Evolutionary conservation across 2,888 invertebrate genomes (phyloP), one percentile per base, ranked within the genome.

Genomic region (Dexiosoma caninum): DNA sequence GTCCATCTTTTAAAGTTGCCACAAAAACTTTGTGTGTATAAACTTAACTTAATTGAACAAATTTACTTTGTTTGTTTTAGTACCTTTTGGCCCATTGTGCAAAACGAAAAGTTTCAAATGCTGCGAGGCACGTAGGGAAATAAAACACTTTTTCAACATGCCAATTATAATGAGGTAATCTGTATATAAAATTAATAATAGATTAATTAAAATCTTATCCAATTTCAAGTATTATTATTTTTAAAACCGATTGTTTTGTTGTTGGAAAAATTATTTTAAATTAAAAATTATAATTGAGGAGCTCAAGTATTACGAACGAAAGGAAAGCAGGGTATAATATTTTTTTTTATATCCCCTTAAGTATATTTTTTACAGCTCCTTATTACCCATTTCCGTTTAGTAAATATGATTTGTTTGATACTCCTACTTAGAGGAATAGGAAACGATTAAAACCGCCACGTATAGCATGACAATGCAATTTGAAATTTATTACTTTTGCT

Each of bases 71-170:
- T n/a, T n/a, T n/a, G n/a, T n/a, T n/a, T n/a, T n/a, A n/a, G n/a
- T n/a, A n/a, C n/a, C n/a, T n/a, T n/a, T n/a, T n/a, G n/a, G n/a
- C n/a, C n/a, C n/a, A n/a, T n/a, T n/a, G n/a, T n/a, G n/a, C 21
- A 7, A 14, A 53, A 7, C 3, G 12, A 16, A 35, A 37, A 21
- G 3, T 2, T 6, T 30, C 53, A 8, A 53, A 32, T 32, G 42
- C 32, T 32, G 42, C 10, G 12, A 32, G 32, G 55, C 69, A 69
- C 69, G 69, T 69, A 69, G 32, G 7, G n/a, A 42, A 53, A 40
- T 7, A 12, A 19, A 6, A 10, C 23, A 10, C 21, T 49, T 49
- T 21, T 8, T 49, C 37, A 37, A 27, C 19, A 67, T 12, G 27
- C 27, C 8, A 40, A 16, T 8, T 23, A 32, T n/a, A 53, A 32